Conservation (phyloP, 1,140 invertebrate genomes). For the Scaptomyza pallida region DNA sequence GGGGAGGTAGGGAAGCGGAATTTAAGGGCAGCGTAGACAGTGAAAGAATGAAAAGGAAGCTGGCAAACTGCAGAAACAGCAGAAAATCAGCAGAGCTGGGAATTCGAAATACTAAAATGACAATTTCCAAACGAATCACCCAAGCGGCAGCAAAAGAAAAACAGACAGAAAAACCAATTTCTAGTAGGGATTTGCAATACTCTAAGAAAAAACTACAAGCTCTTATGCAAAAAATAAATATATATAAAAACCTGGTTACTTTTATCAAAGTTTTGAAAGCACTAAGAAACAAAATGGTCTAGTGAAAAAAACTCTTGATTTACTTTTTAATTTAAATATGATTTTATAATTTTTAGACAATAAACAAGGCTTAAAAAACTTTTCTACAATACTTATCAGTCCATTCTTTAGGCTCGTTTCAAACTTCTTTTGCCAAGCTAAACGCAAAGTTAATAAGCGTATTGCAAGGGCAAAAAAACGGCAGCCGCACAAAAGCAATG, state of each 20-base stretch:
- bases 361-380: background rate
- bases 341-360: background rate
- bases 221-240: background rate
- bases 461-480: constrained; percentile 20
- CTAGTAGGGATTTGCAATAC: constrained; percentile 22
- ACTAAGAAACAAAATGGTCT: no score
- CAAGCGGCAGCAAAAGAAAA: constrained; percentile 59
- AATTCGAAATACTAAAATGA: constrained; percentile 77
- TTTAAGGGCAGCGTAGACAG: constrained; percentile 2
- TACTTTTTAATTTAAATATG: background rate
- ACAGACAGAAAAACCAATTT: constrained; percentile 35
- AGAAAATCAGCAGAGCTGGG: constrained; percentile 75
- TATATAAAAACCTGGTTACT: no score
- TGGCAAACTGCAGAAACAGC: constrained; percentile 72
- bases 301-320: background rate
- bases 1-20: background rate
- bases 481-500: constrained; percentile 59
- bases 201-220: constrained; percentile 18
- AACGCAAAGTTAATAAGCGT: background rate
- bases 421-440: no score
- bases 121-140: constrained; percentile 73
- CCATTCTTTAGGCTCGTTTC: background rate
- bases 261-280: no score
- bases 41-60: constrained; percentile 43
- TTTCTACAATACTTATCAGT: background rate